phyloP scores from a whole-genome alignment of 2,888 invertebrate species.

The Podotricha telesiphe region DNA sequence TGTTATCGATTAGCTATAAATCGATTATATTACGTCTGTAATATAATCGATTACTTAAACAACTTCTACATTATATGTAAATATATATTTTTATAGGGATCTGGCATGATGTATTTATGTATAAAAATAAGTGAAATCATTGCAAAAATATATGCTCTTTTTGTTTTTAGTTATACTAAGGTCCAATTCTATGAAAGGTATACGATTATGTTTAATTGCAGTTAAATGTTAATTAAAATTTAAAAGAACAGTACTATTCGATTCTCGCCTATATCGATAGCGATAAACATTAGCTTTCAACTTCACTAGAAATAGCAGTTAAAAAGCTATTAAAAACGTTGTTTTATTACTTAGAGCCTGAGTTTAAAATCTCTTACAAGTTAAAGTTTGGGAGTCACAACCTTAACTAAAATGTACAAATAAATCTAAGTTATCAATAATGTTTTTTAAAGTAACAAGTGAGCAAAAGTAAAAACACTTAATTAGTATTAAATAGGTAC shows the following conservation, averaged over 20 bases:
- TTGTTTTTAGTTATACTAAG: not conserved
- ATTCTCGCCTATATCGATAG: constrained; percentile 53
- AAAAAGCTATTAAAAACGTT: constrained; percentile 60
- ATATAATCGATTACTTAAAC: not conserved
- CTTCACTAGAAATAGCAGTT: constrained; percentile 58
- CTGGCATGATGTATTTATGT: not conserved
- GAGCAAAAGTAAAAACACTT: constrained; percentile 17
- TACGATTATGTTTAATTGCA: constrained; percentile 19
- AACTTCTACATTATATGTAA: not conserved
- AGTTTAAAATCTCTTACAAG: constrained; percentile 64
- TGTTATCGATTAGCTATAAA: not conserved
- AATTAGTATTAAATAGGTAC: constrained; percentile 14
- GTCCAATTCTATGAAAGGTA: not conserved
- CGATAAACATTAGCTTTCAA: constrained; percentile 58
- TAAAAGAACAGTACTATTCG: constrained; percentile 67
- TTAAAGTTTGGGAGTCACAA: constrained; percentile 40
- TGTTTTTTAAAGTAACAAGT: constrained; percentile 21
- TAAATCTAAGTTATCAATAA: constrained; percentile 28
- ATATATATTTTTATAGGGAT: not conserved
- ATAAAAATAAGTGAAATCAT: constrained; percentile 1
- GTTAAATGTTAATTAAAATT: constrained; percentile 43
- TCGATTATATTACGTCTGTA: not conserved
- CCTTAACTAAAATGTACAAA: constrained; percentile 38
- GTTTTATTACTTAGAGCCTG: constrained; percentile 49
- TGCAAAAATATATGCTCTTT: constrained; percentile 9